phyloP scores from a whole-genome alignment of 2,888 invertebrate species.

The Myopa tessellatipennis region DNA sequence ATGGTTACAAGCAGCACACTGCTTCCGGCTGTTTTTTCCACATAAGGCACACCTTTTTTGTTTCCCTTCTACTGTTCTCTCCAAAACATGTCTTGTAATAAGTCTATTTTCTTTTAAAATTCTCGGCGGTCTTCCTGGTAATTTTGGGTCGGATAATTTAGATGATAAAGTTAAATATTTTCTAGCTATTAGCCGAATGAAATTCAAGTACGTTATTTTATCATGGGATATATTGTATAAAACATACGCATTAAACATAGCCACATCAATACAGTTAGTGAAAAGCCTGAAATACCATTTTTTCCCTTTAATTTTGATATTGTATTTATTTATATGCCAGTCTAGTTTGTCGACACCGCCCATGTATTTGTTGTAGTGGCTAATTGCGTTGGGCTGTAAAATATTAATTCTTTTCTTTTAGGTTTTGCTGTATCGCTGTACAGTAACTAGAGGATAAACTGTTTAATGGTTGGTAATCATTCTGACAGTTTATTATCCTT shows the following conservation, averaged over 20 bases:
- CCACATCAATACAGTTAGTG: constrained; percentile 17
- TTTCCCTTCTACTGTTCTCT: no score
- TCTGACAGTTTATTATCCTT: constrained; percentile 28
- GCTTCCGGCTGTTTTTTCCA: no score
- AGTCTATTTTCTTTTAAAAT: background rate
- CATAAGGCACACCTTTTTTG: no score
- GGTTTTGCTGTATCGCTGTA: no score
- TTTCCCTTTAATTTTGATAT: constrained; percentile 24
- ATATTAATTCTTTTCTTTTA: no score
- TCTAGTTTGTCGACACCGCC: no score
- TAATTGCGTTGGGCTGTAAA: no score
- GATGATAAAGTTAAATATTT: constrained; percentile 17
- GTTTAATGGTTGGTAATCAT: constrained; percentile 23
- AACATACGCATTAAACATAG: constrained; percentile 4
- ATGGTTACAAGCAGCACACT: no score
- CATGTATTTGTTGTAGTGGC: no score
- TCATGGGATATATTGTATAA: constrained; percentile 22
- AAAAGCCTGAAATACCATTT: constrained; percentile 16
- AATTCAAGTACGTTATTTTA: constrained; percentile 13
- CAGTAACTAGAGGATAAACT: no score
- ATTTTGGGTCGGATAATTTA: constrained; percentile 6
- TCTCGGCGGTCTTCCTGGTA: background rate
- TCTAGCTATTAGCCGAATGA: background rate
- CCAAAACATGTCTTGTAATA: no score
- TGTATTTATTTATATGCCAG: constrained; percentile 26